Evolutionary conservation across 2,113 vertebrate genomes (phyloP).

Genomic region (Rattus rattus): DNA sequence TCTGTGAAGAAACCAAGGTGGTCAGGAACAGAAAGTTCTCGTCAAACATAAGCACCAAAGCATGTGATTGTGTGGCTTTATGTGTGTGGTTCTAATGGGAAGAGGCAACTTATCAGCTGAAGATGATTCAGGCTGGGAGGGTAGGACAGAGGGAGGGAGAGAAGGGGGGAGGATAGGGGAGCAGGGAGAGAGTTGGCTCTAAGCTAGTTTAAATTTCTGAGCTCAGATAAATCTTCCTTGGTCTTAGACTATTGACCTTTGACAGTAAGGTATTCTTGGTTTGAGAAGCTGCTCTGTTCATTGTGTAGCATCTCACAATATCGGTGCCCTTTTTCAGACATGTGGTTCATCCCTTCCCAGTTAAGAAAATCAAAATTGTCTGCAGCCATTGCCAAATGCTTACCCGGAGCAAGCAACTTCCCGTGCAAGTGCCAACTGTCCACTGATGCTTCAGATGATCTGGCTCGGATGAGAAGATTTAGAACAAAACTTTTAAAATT

Average conservation of each 20-base stretch:
- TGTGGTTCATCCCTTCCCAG: neutral
- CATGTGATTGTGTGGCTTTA: neutral
- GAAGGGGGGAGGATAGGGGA: neutral
- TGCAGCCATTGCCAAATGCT: neutral
- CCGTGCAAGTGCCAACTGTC: neutral
- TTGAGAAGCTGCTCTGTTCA: neutral
- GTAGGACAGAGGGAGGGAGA: neutral
- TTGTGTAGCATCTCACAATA: neutral
- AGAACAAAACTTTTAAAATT: neutral
- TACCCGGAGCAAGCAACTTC: neutral
- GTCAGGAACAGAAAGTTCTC: neutral
- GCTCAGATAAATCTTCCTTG: neutral
- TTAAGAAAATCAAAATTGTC: neutral
- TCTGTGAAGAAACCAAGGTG: neutral
- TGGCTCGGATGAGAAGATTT: neutral
- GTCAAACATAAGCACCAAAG: neutral
- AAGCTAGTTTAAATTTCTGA: slow-evolving; percentile 1
- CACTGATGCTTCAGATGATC: neutral
- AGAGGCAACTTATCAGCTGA: slow-evolving; percentile 11
- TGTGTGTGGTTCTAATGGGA: neutral
- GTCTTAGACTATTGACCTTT: neutral
- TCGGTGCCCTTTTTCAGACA: neutral
- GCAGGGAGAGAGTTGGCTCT: neutral
- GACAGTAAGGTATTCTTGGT: neutral
- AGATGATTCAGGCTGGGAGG: neutral